Evolutionary conservation across 2,888 invertebrate species (phyloP).

Genomic region (Electrophaes corylata): DNA sequence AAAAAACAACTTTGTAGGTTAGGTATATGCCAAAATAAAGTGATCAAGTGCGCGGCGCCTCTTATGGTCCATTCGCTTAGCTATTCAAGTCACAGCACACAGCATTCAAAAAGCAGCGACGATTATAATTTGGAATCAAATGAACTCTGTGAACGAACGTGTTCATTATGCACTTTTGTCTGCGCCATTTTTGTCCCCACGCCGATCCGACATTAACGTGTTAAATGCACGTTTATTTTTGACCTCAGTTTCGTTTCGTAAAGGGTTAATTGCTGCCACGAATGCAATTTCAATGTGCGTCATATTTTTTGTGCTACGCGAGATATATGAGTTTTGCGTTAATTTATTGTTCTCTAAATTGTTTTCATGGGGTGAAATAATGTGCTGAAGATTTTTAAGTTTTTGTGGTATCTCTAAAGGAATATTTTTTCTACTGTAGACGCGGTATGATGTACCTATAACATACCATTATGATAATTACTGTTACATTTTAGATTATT

Average conservation of each 20-base stretch:
- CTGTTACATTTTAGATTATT: too few species aligned
- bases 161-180: slow-evolving; percentile 27
- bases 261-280: slow-evolving; percentile 9
- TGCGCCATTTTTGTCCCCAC: slow-evolving; percentile 10
- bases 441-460: too few species aligned
- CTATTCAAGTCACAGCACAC: slow-evolving; percentile 38
- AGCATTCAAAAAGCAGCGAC: slow-evolving; percentile 61
- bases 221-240: slow-evolving; percentile 29
- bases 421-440: too few species aligned
- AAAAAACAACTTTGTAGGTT: too few species aligned
- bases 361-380: too few species aligned
- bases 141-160: slow-evolving; percentile 41
- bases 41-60: slow-evolving; percentile 11
- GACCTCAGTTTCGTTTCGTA: slow-evolving; percentile 10
- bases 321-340: not conserved
- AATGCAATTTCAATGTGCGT: not conserved
- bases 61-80: slow-evolving; percentile 30
- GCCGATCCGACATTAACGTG: slow-evolving; percentile 25
- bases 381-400: too few species aligned
- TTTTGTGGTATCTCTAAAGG: too few species aligned
- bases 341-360: not conserved
- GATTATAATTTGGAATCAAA: slow-evolving; percentile 68
- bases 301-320: not conserved
- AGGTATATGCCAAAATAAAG: too few species aligned
- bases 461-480: too few species aligned